Evolutionary conservation across 2,888 invertebrate species (phyloP).

Genomic region (Lapara coniferarum): DNA sequence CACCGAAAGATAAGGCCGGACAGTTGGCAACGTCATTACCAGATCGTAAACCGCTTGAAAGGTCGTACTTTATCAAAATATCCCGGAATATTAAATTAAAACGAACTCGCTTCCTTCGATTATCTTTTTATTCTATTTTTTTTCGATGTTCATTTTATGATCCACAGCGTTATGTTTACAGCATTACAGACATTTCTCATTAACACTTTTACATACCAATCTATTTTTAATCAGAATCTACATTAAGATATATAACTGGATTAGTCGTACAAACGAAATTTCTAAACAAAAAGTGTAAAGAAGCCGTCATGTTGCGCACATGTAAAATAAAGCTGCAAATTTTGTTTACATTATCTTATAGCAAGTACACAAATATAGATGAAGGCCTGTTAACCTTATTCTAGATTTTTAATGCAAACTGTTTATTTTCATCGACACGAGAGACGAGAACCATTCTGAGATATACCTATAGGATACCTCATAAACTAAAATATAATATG

Average conservation of each 20-base stretch:
- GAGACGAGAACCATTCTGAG: conserved; percentile 44
- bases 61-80: conserved; percentile 67
- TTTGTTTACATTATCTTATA: not conserved
- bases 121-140: conserved; percentile 30
- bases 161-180: too few species aligned
- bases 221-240: too few species aligned
- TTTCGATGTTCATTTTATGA: not conserved
- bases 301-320: conserved; percentile 31
- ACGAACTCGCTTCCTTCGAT: conserved; percentile 40
- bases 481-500: too few species aligned
- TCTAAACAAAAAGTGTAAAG: conserved; percentile 13
- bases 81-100: conserved; percentile 67
- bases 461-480: conserved; percentile 16
- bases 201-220: not conserved
- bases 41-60: conserved; percentile 68
- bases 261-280: not conserved
- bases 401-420: conserved; percentile 55
- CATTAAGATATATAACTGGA: not conserved
- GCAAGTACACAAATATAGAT: not conserved
- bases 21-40: conserved; percentile 72
- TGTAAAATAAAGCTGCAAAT: conserved; percentile 31
- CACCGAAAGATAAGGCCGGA: conserved; percentile 71
- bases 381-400: conserved; percentile 39
- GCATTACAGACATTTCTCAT: not conserved
- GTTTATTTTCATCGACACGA: conserved; percentile 53